Conservation (phyloP, 2,888 invertebrate species). For the Archaeoteleia sp. region DNA sequence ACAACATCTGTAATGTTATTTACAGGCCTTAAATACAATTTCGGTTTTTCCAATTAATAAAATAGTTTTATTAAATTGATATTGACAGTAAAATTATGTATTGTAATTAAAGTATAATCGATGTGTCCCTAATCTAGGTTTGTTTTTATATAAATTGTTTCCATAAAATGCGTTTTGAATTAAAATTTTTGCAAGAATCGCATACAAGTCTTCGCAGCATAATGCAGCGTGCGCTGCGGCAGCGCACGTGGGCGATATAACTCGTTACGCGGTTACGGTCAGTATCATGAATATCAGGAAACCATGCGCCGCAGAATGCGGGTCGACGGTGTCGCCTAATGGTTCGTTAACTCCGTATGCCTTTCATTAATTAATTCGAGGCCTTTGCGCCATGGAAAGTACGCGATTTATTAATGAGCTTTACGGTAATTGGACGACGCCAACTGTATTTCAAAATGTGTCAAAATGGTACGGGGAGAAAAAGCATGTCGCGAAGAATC, state of each 20-base stretch:
- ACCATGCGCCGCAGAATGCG: constrained; percentile 29
- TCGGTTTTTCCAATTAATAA: too few relatives aligned
- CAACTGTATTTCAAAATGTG: constrained; percentile 29
- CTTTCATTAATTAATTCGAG: constrained; percentile 49
- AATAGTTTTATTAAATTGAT: too few relatives aligned
- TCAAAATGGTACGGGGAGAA: constrained; percentile 21
- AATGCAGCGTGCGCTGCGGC: too few relatives aligned
- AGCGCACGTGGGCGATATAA: constrained; percentile 39
- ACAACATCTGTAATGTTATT: too few relatives aligned
- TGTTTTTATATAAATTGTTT: too few relatives aligned
- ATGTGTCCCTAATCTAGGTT: too few relatives aligned
- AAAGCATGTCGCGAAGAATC: constrained; percentile 14
- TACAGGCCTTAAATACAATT: too few relatives aligned
- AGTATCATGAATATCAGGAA: constrained; percentile 49
- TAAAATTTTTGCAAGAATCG: constrained; percentile 2
- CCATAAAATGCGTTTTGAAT: too few relatives aligned
- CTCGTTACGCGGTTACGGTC: constrained; percentile 45
- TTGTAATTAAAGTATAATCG: too few relatives aligned
- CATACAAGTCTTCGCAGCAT: constrained; percentile 22
- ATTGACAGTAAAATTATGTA: too few relatives aligned
- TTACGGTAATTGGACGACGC: constrained; percentile 45
- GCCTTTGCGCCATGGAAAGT: constrained; percentile 18
- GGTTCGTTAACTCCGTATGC: constrained; percentile 47
- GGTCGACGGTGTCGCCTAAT: constrained; percentile 48
- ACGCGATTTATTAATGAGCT: constrained; percentile 48